These are phyloP conservation scores for Lissonota sp. DNA, from an alignment of 2,888 invertebrate species.

Conservation along the genomic window DNA sequence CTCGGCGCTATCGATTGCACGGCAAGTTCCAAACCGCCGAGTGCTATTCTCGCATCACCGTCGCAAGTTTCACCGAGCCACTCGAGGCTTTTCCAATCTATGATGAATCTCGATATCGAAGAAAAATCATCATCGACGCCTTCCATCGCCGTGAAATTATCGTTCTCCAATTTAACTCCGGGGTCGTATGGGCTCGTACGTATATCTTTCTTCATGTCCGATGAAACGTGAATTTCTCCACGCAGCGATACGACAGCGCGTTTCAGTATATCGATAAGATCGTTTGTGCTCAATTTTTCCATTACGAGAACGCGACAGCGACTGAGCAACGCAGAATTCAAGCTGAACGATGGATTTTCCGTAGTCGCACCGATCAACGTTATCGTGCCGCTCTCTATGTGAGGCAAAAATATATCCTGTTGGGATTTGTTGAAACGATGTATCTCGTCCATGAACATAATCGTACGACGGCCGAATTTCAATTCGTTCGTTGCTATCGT, in stretches of 20 bases:
- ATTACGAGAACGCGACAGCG: conserved; percentile 91
- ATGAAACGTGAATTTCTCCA: conserved; percentile 70
- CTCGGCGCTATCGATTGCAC: conserved; percentile 85
- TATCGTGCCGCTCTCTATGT: conserved; percentile 92
- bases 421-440: conserved; percentile 94
- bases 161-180: background rate
- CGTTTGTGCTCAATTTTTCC: conserved; percentile 87
- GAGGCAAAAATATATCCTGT: conserved; percentile 92
- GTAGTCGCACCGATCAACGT: conserved; percentile 93
- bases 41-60: conserved; percentile 91
- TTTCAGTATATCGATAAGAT: conserved; percentile 87
- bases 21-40: conserved; percentile 90
- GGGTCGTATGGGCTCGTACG: conserved; percentile 11
- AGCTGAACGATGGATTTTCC: conserved; percentile 94
- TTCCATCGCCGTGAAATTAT: background rate
- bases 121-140: background rate
- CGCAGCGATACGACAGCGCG: conserved; percentile 85
- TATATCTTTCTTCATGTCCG: conserved; percentile 8
- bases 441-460: conserved; percentile 94
- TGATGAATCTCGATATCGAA: conserved; percentile 76
- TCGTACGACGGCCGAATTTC: conserved; percentile 89
- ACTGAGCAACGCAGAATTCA: conserved; percentile 92
- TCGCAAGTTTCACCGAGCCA: conserved; percentile 92
- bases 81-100: conserved; percentile 87
- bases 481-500: conserved; percentile 90